These are phyloP conservation scores for Natrix natrix DNA, from an alignment of 2,797 vertebrate genomes.

Conservation along the genomic window DNA sequence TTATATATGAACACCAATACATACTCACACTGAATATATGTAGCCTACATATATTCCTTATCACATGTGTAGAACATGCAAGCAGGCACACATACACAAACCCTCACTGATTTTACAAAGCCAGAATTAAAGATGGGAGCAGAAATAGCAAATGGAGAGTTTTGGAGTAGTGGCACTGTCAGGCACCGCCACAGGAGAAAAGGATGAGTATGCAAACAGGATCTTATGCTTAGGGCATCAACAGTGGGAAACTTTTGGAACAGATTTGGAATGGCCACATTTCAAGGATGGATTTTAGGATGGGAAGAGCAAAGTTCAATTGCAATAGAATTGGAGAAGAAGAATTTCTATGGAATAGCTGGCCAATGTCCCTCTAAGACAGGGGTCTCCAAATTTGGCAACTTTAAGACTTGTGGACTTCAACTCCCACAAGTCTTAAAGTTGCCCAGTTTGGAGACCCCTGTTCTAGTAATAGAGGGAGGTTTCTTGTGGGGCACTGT, in stretches of 20 bases:
- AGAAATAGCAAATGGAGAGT: constrained; percentile 13
- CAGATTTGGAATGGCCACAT: not conserved
- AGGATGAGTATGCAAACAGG: not conserved
- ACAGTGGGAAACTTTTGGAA: not conserved
- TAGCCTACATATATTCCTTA: not conserved
- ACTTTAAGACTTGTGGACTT: too few relatives aligned
- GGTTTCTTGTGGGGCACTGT: not conserved
- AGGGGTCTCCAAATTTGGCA: too few relatives aligned
- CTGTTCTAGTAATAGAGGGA: not conserved
- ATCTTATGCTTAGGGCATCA: not conserved
- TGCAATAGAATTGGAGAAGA: not conserved
- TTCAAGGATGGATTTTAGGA: not conserved
- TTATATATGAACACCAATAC: constrained; percentile 6
- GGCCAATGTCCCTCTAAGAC: not conserved
- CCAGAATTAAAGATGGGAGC: not conserved
- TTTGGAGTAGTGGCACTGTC: not conserved
- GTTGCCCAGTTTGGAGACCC: too few relatives aligned
- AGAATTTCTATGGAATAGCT: not conserved
- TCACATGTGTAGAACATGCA: constrained; percentile 1
- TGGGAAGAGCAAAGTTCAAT: not conserved
- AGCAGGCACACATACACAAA: not conserved
- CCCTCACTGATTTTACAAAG: not conserved
- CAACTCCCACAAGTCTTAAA: too few relatives aligned
- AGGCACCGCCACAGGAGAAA: not conserved
- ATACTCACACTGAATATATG: not conserved